These are phyloP conservation scores for Schrankia costaestrigalis DNA, from an alignment of 2,888 invertebrate genomes.

Conservation along the genomic window DNA sequence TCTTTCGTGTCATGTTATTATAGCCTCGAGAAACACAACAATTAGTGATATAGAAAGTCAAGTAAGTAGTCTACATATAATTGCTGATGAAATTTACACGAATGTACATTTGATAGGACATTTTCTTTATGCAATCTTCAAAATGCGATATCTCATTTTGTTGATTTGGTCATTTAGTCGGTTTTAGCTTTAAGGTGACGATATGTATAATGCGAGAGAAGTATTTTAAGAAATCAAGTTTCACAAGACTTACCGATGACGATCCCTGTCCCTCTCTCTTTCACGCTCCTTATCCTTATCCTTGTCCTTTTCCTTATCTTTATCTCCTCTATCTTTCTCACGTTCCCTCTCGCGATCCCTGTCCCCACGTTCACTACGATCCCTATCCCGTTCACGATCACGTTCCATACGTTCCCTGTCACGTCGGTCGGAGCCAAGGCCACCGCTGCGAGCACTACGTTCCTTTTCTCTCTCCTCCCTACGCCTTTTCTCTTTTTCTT, in stretches of 20 bases:
- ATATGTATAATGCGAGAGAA: too few species aligned
- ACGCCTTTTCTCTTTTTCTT: constrained; percentile 76
- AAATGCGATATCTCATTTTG: too few species aligned
- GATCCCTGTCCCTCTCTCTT: constrained; percentile 30
- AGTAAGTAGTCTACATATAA: too few species aligned
- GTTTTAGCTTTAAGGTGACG: too few species aligned
- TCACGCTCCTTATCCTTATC: constrained; percentile 29
- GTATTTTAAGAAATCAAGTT: too few species aligned
- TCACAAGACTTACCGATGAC: constrained; percentile 18
- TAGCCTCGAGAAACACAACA: too few species aligned
- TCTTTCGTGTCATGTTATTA: too few species aligned
- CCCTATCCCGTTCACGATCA: constrained; percentile 62
- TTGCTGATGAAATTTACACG: too few species aligned
- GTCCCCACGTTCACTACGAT: constrained; percentile 40
- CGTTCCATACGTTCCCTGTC: constrained; percentile 71
- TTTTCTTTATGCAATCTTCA: too few species aligned
- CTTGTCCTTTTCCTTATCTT: constrained; percentile 19
- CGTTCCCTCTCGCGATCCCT: constrained; percentile 15
- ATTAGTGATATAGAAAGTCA: too few species aligned
- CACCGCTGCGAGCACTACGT: constrained; percentile 53
- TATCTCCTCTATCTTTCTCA: constrained; percentile 7
- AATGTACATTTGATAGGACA: too few species aligned
- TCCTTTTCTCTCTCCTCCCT: constrained; percentile 71
- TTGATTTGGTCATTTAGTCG: too few species aligned
- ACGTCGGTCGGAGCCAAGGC: constrained; percentile 65